These are phyloP conservation scores for Protonemura montana DNA, from an alignment of 2,888 invertebrate species.

Conservation along the genomic window DNA sequence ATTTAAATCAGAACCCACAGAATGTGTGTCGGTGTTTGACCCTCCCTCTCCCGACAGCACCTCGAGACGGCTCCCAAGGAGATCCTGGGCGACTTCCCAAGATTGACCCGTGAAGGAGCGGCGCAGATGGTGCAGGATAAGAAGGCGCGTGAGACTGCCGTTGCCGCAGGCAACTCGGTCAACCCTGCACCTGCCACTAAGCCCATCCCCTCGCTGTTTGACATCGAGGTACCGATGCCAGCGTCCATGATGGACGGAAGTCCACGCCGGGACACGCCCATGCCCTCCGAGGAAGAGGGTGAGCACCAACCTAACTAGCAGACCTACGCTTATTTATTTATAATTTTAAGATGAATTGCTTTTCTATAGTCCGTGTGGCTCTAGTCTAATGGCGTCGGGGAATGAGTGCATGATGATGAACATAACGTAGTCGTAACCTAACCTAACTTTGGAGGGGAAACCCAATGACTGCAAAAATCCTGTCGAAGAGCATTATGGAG, in stretches of 20 bases:
- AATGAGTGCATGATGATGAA: too few species aligned
- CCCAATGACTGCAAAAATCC: too few species aligned
- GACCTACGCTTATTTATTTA: too few species aligned
- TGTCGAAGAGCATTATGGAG: too few species aligned
- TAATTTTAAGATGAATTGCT: too few species aligned
- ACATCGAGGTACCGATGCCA: conserved; percentile 56
- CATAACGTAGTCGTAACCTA: too few species aligned
- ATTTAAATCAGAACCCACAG: too few species aligned
- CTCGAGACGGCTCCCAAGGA: conserved; percentile 91
- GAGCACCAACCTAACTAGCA: not conserved
- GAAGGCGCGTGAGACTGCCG: conserved; percentile 38
- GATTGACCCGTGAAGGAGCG: conserved; percentile 81
- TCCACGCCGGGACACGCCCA: conserved; percentile 42
- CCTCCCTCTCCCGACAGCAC: conserved; percentile 63
- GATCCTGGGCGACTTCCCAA: conserved; percentile 88
- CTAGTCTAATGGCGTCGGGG: too few species aligned
- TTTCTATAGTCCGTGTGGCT: too few species aligned
- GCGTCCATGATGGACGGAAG: conserved; percentile 45
- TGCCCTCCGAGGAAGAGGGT: conserved; percentile 49
- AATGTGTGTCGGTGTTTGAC: too few species aligned
- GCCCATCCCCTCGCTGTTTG: conserved; percentile 57
- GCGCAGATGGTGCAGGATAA: conserved; percentile 54
- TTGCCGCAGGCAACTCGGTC: not conserved
- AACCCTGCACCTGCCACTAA: not conserved
- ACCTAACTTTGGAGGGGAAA: too few species aligned